A percentile compares a stretch with the other conserved stretches of the same genome.
Evolutionary conservation across 2,888 invertebrate genomes (phyloP).

Genomic region (Gisinianus flammeolus): DNA sequence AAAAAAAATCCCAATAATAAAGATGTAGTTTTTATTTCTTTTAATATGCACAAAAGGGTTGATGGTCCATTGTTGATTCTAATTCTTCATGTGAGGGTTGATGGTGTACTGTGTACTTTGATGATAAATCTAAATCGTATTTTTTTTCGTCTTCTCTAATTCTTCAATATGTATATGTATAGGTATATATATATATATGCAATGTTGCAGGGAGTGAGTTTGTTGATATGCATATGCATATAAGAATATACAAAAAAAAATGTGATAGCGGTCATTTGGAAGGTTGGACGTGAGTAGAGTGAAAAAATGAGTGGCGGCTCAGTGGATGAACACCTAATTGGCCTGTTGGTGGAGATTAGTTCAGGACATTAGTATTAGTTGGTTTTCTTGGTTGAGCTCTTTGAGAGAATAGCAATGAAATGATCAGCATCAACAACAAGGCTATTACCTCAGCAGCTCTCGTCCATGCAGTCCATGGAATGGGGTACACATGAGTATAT

Average conservation of each 20-base stretch:
- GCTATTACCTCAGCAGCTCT: constrained; percentile 13
- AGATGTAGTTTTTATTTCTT: constrained; percentile 27
- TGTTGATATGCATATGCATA: neutral
- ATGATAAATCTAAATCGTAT: neutral
- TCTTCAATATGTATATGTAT: neutral
- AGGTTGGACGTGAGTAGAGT: constrained; percentile 29
- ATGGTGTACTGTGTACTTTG: neutral
- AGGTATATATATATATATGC: neutral
- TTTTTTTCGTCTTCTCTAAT: neutral
- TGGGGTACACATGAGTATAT: neutral
- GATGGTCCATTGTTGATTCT: constrained; percentile 13
- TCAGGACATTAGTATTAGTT: constrained; percentile 46
- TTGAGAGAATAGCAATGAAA: constrained; percentile 29
- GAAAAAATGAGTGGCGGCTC: constrained; percentile 41
- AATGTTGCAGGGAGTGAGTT: neutral
- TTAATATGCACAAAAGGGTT: constrained; percentile 19
- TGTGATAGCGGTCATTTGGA: constrained; percentile 35
- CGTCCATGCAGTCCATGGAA: neutral
- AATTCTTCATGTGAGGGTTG: neutral
- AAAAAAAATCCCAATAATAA: constrained; percentile 8
- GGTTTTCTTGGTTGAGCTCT: constrained; percentile 28
- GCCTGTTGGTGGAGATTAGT: constrained; percentile 52
- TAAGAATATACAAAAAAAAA: neutral
- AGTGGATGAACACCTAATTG: constrained; percentile 47
- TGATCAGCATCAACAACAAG: constrained; percentile 19